Conservation (phyloP, 2,888 invertebrate genomes). For the Adelphocoris suturalis region DNA sequence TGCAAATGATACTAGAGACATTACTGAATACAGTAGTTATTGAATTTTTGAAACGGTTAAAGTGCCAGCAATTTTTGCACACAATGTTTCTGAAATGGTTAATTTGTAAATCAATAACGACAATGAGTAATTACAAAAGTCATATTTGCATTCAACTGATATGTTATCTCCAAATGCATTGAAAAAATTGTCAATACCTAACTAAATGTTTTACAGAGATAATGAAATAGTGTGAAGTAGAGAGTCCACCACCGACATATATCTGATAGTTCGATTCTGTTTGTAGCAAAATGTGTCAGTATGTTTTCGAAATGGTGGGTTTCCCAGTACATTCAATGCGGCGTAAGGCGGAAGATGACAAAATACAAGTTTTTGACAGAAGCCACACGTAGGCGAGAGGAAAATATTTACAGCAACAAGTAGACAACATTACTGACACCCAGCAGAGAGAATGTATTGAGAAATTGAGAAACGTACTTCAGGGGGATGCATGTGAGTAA, state of each 20-base stretch:
- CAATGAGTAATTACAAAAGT: background rate
- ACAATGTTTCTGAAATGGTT: slow-evolving; percentile 59
- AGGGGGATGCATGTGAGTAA: background rate
- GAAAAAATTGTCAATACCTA: background rate
- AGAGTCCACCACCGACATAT: slow-evolving; percentile 48
- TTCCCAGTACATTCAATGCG: slow-evolving; percentile 69
- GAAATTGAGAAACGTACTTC: slow-evolving; percentile 70
- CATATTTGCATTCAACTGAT: background rate
- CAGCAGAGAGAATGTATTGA: slow-evolving; percentile 67
- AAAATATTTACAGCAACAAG: slow-evolving; percentile 59
- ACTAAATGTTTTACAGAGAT: slow-evolving; percentile 26
- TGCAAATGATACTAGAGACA: slow-evolving; percentile 28
- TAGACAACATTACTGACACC: background rate
- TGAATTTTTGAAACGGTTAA: slow-evolving; percentile 58
- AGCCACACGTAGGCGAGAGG: slow-evolving; percentile 55
- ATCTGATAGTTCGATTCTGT: slow-evolving; percentile 7
- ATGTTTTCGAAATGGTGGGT: background rate
- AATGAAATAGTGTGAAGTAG: slow-evolving; percentile 26
- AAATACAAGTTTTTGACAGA: slow-evolving; percentile 3
- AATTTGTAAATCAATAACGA: slow-evolving; percentile 50
- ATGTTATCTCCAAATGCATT: background rate
- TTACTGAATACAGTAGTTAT: slow-evolving; percentile 15
- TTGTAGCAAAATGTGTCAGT: slow-evolving; percentile 2
- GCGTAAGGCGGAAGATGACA: slow-evolving; percentile 9
- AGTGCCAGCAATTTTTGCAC: slow-evolving; percentile 65